phyloP scores from a whole-genome alignment of 2,113 vertebrate species.

The Laterallus jamaicensis region DNA sequence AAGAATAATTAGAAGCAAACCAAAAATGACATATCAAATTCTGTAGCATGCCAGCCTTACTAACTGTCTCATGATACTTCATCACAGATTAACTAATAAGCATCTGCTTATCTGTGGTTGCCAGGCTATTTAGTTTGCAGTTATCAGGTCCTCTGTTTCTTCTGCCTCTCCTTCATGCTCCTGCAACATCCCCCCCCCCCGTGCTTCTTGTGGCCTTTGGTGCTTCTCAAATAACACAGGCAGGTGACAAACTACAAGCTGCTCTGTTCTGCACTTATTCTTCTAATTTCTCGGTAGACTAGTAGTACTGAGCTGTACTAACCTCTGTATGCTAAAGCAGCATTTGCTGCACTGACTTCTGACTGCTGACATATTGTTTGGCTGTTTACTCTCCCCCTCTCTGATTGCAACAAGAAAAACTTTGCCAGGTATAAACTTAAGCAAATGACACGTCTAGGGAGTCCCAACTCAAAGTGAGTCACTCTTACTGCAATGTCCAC shows the following conservation, averaged over 20 bases:
- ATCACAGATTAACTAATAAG: neutral
- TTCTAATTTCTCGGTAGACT: rapidly evolving
- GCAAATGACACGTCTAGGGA: neutral
- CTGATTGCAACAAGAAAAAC: neutral
- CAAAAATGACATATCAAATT: neutral
- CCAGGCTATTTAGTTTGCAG: neutral
- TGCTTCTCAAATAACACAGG: neutral
- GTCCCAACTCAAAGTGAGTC: neutral
- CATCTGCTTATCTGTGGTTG: neutral
- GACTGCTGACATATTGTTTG: neutral
- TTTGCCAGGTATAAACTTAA: neutral
- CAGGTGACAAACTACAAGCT: neutral
- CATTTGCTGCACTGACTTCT: neutral
- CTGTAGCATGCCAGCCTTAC: neutral
- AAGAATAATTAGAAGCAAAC: neutral
- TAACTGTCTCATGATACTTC: neutral
- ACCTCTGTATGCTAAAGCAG: neutral
- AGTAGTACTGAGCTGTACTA: neutral
- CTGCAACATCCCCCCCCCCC: neutral
- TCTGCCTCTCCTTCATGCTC: neutral
- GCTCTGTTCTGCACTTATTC: neutral
- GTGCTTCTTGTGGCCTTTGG: neutral
- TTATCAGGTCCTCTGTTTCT: neutral
- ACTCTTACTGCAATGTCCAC: rapidly evolving
- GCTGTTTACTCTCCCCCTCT: neutral